Evolutionary conservation across 2,888 invertebrate species (phyloP).

Genomic region (Anthophora plumipes): DNA sequence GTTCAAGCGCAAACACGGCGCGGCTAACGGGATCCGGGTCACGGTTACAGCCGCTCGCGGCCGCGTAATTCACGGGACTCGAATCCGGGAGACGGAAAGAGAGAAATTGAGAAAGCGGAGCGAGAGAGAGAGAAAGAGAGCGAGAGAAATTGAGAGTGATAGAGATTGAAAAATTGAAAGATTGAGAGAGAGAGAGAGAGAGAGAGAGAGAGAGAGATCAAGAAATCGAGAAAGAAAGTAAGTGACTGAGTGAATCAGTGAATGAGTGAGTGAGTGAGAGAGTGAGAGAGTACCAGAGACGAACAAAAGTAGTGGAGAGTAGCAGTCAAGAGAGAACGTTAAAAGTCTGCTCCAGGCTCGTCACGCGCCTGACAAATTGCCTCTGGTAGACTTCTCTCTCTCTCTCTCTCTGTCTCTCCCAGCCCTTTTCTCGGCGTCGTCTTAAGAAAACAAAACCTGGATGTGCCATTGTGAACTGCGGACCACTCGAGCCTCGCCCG

Average conservation of each 20-base stretch:
- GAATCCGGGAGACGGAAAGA: too few relatives aligned
- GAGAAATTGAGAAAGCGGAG: too few relatives aligned
- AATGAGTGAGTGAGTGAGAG: too few relatives aligned
- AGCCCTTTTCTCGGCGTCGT: conserved; percentile 4
- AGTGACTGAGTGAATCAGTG: too few relatives aligned
- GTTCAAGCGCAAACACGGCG: conserved; percentile 50
- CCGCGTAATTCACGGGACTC: conserved; percentile 46
- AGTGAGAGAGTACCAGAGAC: conserved; percentile 11
- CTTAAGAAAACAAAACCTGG: conserved; percentile 44
- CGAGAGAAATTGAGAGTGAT: not conserved
- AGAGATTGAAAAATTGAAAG: too few relatives aligned
- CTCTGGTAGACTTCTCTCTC: conserved; percentile 33
- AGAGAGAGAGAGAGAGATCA: not conserved
- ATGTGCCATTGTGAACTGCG: conserved; percentile 15
- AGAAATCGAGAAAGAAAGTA: too few relatives aligned
- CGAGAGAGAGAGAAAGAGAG: conserved; percentile 3
- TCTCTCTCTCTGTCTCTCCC: too few relatives aligned
- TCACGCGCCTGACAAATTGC: conserved; percentile 50
- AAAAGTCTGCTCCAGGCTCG: conserved; percentile 47
- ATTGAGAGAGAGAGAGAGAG: not conserved
- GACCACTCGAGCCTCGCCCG: not conserved
- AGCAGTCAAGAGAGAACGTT: conserved; percentile 42
- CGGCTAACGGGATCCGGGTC: conserved; percentile 65
- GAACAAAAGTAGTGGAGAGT: conserved; percentile 51
- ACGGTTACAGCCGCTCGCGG: conserved; percentile 58